phyloP scores from a whole-genome alignment of 2,113 vertebrate genomes.

The Rallus limicola region DNA sequence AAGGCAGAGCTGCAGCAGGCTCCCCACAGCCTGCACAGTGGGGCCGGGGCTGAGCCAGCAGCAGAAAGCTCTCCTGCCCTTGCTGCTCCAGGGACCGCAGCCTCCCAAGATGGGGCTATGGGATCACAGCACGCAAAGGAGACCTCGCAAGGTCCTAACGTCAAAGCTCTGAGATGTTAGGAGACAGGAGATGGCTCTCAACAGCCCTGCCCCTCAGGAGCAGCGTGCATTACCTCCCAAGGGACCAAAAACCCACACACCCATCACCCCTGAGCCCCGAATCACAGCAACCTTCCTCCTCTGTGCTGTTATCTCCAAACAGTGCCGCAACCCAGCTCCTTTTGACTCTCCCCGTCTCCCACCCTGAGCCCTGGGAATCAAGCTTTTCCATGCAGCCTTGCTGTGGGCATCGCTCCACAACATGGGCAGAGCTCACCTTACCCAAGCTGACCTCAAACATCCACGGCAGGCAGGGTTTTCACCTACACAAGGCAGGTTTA shows the following conservation, averaged over 20 bases:
- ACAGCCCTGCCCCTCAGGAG: neutral
- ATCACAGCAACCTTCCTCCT: neutral
- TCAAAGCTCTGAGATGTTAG: neutral
- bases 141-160: neutral
- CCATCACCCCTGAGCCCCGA: neutral
- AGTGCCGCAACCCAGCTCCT: neutral
- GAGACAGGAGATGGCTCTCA: neutral
- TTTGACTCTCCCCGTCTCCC: neutral
- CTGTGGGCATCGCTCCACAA: neutral
- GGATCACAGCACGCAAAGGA: neutral
- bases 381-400: neutral
- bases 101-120: rapidly evolving
- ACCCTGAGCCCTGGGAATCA: neutral
- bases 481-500: neutral
- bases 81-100: rapidly evolving
- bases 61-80: neutral
- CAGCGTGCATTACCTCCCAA: neutral
- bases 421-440: neutral
- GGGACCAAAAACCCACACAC: neutral
- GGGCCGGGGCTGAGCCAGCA: rapidly evolving
- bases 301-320: neutral
- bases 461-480: rapidly evolving
- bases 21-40: rapidly evolving
- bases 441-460: neutral
- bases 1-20: neutral